Base-by-base conservation (phyloP, 2,888 invertebrate species). In the Athalia cordata region DNA sequence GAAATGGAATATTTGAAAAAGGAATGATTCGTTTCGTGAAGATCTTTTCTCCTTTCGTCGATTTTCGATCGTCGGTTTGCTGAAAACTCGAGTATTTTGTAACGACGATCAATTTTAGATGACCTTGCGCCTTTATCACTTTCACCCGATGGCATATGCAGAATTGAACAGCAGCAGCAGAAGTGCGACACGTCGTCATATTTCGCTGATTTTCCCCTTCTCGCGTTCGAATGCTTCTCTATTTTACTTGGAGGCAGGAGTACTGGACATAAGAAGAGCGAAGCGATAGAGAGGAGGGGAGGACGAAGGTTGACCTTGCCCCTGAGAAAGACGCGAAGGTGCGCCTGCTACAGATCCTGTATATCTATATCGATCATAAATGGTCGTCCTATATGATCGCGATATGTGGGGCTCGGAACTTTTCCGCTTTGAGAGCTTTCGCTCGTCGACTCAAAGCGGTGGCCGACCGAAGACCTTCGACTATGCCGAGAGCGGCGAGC, bases 81-180 rank as follows among this genome's bases (percentile, higher is more conserved):
- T 82, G 81, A 81, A 80, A 84, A 82, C 86, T 86, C 83, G 82
- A 79, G 81, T 82, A 86, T 87, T 87, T 85, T 83, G 83, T 84
- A 85, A 84, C 81, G 81, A 78, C 64, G 15, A 15, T 52, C 45
- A 70, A 78, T 59, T 77, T 66, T 78, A 80, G 79, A 81, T 84
- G 87, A 89, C 88, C 89, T 89, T 89, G 87, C 84, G 81, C 84
- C 84, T 84, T 75, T 85, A 87, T 87, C 86, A 87, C 89, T 89
- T 89, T 89, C 89, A 88, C 88, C 85, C 80, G 82, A 80, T 29
- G 66, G 29, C 29, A 2, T 29, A 29, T 29, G 29, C 29, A 1
- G 29, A 29, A 29, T 29, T 29, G 29, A 29, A 29, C 29, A 9
- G 57, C 45, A 72, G 45, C 72, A 29, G 45, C 45, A 15, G 72